Base-by-base conservation (phyloP, 2,888 invertebrate species). In the Chaetogeoica ovagalla region DNA sequence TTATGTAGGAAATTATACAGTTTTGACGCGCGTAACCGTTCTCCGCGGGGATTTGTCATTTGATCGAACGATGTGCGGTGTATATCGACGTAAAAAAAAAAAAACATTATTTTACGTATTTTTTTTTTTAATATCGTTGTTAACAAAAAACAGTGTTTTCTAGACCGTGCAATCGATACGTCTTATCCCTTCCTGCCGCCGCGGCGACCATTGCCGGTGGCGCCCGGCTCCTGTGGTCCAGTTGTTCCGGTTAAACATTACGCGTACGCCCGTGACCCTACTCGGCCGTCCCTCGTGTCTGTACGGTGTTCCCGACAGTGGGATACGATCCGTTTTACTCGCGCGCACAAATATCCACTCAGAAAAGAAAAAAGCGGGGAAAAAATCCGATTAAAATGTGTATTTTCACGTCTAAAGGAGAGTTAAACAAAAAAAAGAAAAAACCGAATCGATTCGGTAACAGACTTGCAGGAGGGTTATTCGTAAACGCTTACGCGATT, bases 241-340 rank as follows among this genome's bases (percentile, higher is more conserved):
- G 68, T 43, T 76, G 59, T 76, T 76, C 75, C 75, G 75, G 66
- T 59, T 43, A 59, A 76, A 76, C 43, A n/a, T 30, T 72, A 19
- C 60, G 11, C 19, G 55, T 30, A 30, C 13, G 21, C 21, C 55
- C 17, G 19, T 15, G 74, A 65, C 65, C 65, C 21, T 21, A 71
- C 39, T 43, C 30, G 30, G 30, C 39, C 71, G 9, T 39, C 30
- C 21, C n/a, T n/a, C 52, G 43, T 48, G 19, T 23, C 43, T 6
- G 19, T 30, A 30, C 11, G 37, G 17, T 19, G 52, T 19, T 52
- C 21, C 43, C 21, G 21, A 66, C 66, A 66, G 43, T 66, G 66
- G 66, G 43, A 43, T 43, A 21, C 21, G 39, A 66, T 21, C 17
- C 8, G 0, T n/a, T 11, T n/a, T 39, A 21, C 21, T 43, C 21